A percentile compares a stretch with the other conserved stretches of the same genome.
Evolutionary conservation across 2,888 invertebrate genomes (phyloP).

Genomic region (Stenotaenia linearis): DNA sequence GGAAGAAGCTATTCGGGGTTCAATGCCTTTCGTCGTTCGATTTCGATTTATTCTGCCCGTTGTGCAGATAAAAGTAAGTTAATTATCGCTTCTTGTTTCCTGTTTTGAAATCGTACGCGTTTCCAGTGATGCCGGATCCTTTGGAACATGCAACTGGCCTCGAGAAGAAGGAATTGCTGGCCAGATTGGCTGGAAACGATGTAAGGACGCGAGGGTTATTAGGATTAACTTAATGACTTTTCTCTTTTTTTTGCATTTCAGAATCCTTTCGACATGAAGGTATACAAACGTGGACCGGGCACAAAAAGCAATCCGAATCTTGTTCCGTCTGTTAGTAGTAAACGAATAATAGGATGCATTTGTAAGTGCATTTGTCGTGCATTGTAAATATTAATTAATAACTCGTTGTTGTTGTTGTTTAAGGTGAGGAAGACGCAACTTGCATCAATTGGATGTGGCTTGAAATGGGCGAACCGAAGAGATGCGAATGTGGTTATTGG

Average conservation of each 20-base stretch:
- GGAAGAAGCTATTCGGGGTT: not conserved
- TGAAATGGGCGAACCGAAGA: slow-evolving; percentile 77
- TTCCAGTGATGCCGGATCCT: slow-evolving; percentile 68
- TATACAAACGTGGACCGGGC: slow-evolving; percentile 69
- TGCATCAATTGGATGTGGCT: slow-evolving; percentile 93
- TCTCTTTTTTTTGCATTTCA: no score
- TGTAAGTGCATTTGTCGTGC: no score
- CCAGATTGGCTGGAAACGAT: slow-evolving; percentile 78
- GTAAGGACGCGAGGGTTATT: slow-evolving; percentile 74
- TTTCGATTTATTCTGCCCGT: not conserved
- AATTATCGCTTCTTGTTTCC: no score
- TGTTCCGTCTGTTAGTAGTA: slow-evolving; percentile 83
- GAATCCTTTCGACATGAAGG: slow-evolving; percentile 61
- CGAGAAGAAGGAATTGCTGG: slow-evolving; percentile 82
- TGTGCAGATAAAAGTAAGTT: not conserved
- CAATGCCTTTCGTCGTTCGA: not conserved
- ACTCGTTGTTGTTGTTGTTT: no score
- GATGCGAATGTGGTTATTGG: slow-evolving; percentile 96
- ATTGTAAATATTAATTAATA: no score
- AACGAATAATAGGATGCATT: slow-evolving; percentile 88
- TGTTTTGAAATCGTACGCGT: no score
- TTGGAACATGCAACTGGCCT: slow-evolving; percentile 88
- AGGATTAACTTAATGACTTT: no score
- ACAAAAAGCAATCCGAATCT: slow-evolving; percentile 79
- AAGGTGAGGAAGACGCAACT: slow-evolving; percentile 79